Evolutionary conservation across 2,113 vertebrate species (phyloP).

Genomic region (Neopipo cinnamomea): DNA sequence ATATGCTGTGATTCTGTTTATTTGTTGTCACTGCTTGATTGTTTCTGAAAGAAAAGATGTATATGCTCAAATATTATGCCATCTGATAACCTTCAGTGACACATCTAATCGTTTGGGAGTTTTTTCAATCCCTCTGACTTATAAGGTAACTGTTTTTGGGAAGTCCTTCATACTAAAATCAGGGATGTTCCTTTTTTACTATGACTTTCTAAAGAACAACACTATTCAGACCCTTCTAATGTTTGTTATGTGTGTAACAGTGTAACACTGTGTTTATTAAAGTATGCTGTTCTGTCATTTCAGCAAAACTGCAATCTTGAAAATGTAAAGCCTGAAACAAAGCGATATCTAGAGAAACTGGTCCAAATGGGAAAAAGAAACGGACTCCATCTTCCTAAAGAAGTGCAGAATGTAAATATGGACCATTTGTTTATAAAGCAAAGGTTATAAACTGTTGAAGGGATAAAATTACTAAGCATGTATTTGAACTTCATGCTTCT

Average conservation of each 20-base stretch:
- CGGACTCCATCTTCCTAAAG: conserved; percentile 87
- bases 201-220: background rate
- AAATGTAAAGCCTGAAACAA: conserved; percentile 82
- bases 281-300: conserved; percentile 51
- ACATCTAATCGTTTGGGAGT: background rate
- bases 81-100: background rate
- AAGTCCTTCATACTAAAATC: background rate
- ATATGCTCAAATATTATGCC: background rate
- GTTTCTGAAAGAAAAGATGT: background rate
- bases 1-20: background rate
- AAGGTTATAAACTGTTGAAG: background rate
- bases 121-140: background rate
- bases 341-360: conserved; percentile 85
- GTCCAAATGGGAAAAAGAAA: conserved; percentile 87
- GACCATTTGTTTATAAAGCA: background rate
- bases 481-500: background rate
- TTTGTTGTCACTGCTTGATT: background rate
- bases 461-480: background rate
- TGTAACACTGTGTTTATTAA: background rate
- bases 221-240: background rate
- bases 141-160: background rate
- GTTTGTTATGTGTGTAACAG: background rate
- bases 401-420: conserved; percentile 83
- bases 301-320: conserved; percentile 78
- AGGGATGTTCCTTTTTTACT: background rate